phyloP scores from a whole-genome alignment of 1,140 invertebrate species.

The Eueides isabella region DNA sequence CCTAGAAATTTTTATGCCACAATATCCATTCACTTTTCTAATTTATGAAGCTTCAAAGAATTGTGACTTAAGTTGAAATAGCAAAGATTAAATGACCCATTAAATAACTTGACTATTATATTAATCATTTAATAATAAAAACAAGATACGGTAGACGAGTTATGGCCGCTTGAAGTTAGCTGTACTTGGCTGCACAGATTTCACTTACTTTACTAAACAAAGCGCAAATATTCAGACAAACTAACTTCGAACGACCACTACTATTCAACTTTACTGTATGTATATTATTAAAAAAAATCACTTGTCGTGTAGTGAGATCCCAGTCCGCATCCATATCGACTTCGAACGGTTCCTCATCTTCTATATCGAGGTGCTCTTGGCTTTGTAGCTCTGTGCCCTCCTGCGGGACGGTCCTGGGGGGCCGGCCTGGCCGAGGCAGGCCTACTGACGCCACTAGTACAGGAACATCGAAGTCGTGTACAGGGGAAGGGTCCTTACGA shows the following conservation, averaged over 20 bases:
- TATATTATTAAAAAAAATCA: background rate
- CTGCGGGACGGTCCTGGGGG: conserved; percentile 38
- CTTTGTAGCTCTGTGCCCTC: conserved; percentile 47
- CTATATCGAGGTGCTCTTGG: conserved; percentile 56
- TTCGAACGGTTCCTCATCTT: conserved; percentile 63
- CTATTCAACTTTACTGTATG: background rate
- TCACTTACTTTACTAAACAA: too few species aligned
- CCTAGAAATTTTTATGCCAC: too few species aligned
- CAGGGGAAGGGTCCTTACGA: conserved; percentile 90
- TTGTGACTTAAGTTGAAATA: too few species aligned
- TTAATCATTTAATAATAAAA: too few species aligned
- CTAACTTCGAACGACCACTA: background rate
- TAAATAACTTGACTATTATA: too few species aligned
- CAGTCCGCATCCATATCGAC: conserved; percentile 82
- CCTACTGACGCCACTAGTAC: conserved; percentile 87
- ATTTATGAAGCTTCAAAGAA: too few species aligned
- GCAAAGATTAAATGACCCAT: too few species aligned
- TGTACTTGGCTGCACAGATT: too few species aligned
- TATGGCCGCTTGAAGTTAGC: too few species aligned
- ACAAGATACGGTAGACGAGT: too few species aligned
- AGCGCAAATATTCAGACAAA: background rate
- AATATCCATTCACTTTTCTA: too few species aligned
- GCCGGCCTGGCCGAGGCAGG: conserved; percentile 73
- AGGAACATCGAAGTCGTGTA: conserved; percentile 95
- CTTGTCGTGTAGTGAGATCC: conserved; percentile 95